phyloP scores from a whole-genome alignment of 2,113 vertebrate species.

The Brachyhypopomus gauderio region DNA sequence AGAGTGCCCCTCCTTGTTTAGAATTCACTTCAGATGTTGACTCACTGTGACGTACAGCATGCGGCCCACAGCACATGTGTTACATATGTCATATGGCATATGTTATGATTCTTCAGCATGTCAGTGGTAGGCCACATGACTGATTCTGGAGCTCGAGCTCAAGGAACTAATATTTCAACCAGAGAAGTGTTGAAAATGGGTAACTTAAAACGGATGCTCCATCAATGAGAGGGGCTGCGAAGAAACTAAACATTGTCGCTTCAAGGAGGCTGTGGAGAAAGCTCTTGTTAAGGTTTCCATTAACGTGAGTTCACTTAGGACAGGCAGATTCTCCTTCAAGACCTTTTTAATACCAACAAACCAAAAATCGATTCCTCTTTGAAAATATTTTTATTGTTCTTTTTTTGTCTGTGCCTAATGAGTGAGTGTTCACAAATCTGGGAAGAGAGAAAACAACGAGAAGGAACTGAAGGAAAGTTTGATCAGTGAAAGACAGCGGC shows the following conservation, averaged over 20 bases:
- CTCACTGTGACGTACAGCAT: not conserved
- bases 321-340: not conserved
- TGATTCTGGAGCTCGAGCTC: not conserved
- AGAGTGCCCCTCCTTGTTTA: slow-evolving; percentile 9
- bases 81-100: slow-evolving; percentile 6
- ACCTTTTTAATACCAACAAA: slow-evolving; percentile 20
- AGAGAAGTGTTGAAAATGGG: not conserved
- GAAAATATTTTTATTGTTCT: not conserved
- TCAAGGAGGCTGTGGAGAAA: not conserved
- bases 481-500: not conserved
- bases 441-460: not conserved
- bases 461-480: not conserved
- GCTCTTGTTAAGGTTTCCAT: too few relatives aligned
- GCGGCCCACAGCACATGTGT: not conserved
- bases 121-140: not conserved
- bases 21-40: not conserved
- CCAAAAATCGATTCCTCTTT: not conserved
- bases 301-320: not conserved
- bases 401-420: slow-evolving; percentile 10
- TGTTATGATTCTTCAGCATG: not conserved
- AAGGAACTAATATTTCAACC: slow-evolving; percentile 10
- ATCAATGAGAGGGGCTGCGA: not conserved
- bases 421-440: slow-evolving; percentile 1
- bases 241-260: not conserved
- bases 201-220: not conserved